Percentiles rank a stretch among this genome's conserved stretches.
Evolutionary conservation across 2,113 vertebrate species (phyloP).

Genomic region (Elgaria multicarinata): DNA sequence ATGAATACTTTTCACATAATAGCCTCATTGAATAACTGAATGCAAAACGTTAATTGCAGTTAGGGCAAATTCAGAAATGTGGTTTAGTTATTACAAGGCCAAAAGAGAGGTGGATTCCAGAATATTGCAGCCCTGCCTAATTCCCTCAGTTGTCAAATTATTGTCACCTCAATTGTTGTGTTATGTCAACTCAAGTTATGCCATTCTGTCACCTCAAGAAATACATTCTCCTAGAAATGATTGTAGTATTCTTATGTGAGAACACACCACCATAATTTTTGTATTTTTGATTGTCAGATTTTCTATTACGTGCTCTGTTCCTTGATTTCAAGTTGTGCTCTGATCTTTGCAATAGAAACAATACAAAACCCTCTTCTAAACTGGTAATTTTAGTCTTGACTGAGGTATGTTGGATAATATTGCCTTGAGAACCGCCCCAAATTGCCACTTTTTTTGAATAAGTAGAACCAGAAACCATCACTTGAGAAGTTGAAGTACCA

Average conservation of each 20-base stretch:
- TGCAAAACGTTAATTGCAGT: background rate
- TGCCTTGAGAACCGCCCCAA: no score
- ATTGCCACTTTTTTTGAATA: background rate
- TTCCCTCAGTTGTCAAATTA: slow-evolving; percentile 1
- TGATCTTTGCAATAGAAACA: background rate
- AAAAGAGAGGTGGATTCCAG: background rate
- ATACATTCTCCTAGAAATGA: slow-evolving; percentile 12
- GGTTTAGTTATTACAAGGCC: background rate
- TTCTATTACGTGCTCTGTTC: background rate
- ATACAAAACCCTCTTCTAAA: background rate
- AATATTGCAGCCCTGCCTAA: background rate
- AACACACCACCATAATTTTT: slow-evolving; percentile 1
- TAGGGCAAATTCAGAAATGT: background rate
- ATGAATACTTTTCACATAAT: background rate
- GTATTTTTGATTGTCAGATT: background rate
- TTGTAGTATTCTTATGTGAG: background rate
- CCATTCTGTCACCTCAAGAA: background rate
- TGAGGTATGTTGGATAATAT: background rate
- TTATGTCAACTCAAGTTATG: no score
- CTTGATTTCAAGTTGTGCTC: background rate
- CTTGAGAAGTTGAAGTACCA: background rate
- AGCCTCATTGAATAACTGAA: background rate
- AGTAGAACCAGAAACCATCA: background rate
- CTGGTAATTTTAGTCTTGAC: background rate
- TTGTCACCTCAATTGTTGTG: no score